Base-by-base conservation (phyloP, 1,140 invertebrate species). In the Melanaphis sacchari region DNA sequence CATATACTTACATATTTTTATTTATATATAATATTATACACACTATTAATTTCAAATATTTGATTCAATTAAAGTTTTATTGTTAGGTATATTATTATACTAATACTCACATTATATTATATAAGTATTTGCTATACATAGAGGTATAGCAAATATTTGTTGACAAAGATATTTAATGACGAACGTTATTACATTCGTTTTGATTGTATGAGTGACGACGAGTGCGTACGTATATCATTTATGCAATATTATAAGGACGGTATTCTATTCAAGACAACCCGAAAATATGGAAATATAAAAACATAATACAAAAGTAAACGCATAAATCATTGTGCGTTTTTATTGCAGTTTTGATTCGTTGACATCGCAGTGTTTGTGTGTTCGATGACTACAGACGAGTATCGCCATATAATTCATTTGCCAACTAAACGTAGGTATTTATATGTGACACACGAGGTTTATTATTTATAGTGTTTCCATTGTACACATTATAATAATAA, bases 331-430 rank as follows among this genome's bases (percentile, higher is more conserved):
- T 26, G 26, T n/a, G 7, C 41, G 31, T 87, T 87, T 41, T 87
- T 87, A 87, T 87, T 87, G 85, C 85, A 18, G n/a, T 87, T 87
- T 46, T 87, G 85, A 87, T 87, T 87, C 85, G 82, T 40, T 24
- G 24, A 40, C 38, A 40, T 9, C 26, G 38, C 9, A 40, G 81
- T 84, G 82, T 24, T 38, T 41, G 9, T 41, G 82, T 40, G 41
- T 40, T 40, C 22, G 40, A 40, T 40, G 22, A 31, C 36, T 38
- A 81, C 36, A 40, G 84, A 85, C 26, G 41, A 85, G 24, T n/a
- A 43, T 43, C 41, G 22, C 22, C 22, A 41, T 84, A 85, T 46
- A n/a, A 85, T 85, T 43, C 9, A 85, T 85, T 85, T 85, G 41
- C 84, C 26, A 43, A 85, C 41, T 31, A 85, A 85, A 85, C 40